A percentile compares a stretch with the other conserved stretches of the same genome.
phyloP scores from a whole-genome alignment of 2,888 invertebrate species.

The Athripsodes cinereus region DNA sequence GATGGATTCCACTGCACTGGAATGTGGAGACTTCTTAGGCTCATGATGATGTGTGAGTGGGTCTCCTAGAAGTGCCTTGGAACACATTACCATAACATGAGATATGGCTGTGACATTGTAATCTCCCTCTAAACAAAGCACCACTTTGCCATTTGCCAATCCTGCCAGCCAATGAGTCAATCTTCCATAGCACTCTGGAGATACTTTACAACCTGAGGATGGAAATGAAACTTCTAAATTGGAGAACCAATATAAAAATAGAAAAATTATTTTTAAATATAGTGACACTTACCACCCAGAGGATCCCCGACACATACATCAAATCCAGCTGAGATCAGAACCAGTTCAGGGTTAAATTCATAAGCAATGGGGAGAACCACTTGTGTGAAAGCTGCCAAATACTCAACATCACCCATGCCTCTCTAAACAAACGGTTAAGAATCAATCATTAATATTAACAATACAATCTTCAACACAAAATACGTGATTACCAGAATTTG shows the following conservation, averaged over 20 bases:
- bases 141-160: slow-evolving; percentile 74
- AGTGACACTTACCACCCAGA: slow-evolving; percentile 56
- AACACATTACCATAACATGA: slow-evolving; percentile 81
- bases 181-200: slow-evolving; percentile 85
- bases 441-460: no score
- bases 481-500: no score
- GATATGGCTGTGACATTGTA: slow-evolving; percentile 86
- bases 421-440: slow-evolving; percentile 48
- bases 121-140: slow-evolving; percentile 85
- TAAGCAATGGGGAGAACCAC: slow-evolving; percentile 89
- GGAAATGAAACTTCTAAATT: not conserved
- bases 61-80: slow-evolving; percentile 82
- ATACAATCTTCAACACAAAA: no score
- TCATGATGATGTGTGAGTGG: slow-evolving; percentile 50
- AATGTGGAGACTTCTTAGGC: slow-evolving; percentile 35
- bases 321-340: slow-evolving; percentile 87
- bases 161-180: slow-evolving; percentile 80
- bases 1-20: slow-evolving; percentile 53
- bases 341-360: slow-evolving; percentile 79
- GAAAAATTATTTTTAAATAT: no score
- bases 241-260: not conserved
- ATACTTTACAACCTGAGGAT: slow-evolving; percentile 67
- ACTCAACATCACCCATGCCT: slow-evolving; percentile 86
- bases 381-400: slow-evolving; percentile 78
- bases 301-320: slow-evolving; percentile 86